Evolutionary conservation across 2,888 invertebrate genomes (phyloP), one percentile per base, ranked within the genome.

Genomic region (Poecilus cupreus): DNA sequence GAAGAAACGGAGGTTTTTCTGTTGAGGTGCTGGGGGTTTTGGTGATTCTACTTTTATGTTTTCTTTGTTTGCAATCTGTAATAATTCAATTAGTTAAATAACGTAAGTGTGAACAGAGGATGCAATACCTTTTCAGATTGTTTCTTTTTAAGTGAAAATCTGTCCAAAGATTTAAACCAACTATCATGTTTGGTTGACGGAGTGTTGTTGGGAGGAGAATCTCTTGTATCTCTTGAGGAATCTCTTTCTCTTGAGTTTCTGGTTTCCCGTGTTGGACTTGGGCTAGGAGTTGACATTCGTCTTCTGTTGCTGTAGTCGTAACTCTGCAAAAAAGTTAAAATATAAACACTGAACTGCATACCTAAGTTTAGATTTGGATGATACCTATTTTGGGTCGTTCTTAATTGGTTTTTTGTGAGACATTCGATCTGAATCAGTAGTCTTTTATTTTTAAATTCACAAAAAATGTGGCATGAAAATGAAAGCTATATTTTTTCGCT

Each of bases 91-190:
- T 18, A 39, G 3, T 37, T 32, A 60, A n/a, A 77, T 32, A 32
- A 68, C 8, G n/a, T 0, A 54, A 10, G 20, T 13, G 22, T 22
- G 32, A 32, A 32, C 5, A 6, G 8, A 32, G 5, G 32, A 3
- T 2, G 32, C 8, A 2, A 51, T 88, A 93, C 93, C 90, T 90
- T 90, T 83, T 89, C 88, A 77, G 88, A 89, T 85, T 90, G 87
- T 83, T 89, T 90, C 86, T 92, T 94, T 88, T 94, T 95, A 87
- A 93, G 93, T 72, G 94, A 93, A 68, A 94, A 91, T 77, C 94
- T 90, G 87, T 94, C 94, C 81, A 95, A 89, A 0, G 95, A 95
- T 87, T 95, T 96, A 90, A 96, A 95, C 96, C 96, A 96, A 86
- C 93, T 93, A 74, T 92, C 91, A 83, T 92, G 90, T 72, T 91